Base-by-base conservation (phyloP, 2,797 vertebrate species). In the Lycodopsis pacificus region DNA sequence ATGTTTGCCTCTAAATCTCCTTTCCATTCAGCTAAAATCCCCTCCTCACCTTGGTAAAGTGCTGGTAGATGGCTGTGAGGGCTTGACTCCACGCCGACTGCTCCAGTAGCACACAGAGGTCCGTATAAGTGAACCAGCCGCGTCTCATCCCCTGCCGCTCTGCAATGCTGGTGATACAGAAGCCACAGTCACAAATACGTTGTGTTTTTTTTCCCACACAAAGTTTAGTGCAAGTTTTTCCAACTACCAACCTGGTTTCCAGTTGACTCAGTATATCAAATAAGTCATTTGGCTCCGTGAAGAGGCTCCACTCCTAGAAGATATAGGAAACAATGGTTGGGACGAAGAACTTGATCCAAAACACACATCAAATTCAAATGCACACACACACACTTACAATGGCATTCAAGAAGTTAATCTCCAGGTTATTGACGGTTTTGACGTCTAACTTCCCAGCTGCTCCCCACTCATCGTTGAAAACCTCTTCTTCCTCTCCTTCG, bases 391-490 rank as follows among this genome's bases (percentile, higher is more conserved):
- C 27, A 90, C 97, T 96, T 89, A 99, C 98, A 84, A 99, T 98
- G 75, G 98, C 98, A 0, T 95, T 96, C 90, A 99, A 93, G 92
- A 99, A 99, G 87, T 96, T 96, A 95, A 98, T 97, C 93, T 99
- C 98, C 94, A 99, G 92, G 8, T 93, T 95, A 87, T 99, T 99
- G 76, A 99, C 96, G 10, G 97, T 96, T 85, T 98, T 96, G 80
- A 99, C 96, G 0, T 98, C 96, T 91, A 99, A 91, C 63, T 98
- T 98, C 20, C 98, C 98, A 13, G 98, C 98, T 11, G 98, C 95
- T 68, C 97, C 98, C 98, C 98, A 99, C 75, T 99, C 98, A 0
- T 99, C 98, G 0, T 98, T 99, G 91, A 99, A 99, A 34, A 99
- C 98, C 75, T 99, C 98, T 57, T 99, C 98, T 40, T 99, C 98